Base-by-base conservation (phyloP, 2,113 vertebrate genomes). In the Pangasianodon hypophthalmus region DNA sequence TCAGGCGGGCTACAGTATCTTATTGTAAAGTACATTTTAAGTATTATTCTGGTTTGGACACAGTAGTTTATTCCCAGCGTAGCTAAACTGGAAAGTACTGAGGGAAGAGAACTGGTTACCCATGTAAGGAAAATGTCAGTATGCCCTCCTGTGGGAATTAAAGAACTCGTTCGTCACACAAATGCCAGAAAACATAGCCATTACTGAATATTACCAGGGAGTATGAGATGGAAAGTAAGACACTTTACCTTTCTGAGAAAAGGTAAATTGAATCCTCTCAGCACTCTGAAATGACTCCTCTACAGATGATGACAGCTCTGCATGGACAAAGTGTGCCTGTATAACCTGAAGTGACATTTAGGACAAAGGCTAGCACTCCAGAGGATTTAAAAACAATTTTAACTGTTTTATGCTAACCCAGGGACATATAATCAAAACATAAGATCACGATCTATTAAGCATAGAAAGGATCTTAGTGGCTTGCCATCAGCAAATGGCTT, bases 51-150 rank as follows among this genome's bases (percentile, higher is more conserved):
- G 16, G 14, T 18, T 81, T 81, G 29, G 79, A 9, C 9, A 48
- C 21, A 79, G 46, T 26, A 48, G n/a, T 52, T n/a, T 52, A n/a
- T 80, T 54, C 29, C 79, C 14, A 32, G 4, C 26, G 44, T 89
- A 89, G 79, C 82, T 86, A 54, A 81, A 75, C n/a, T 54, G 44
- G 58, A 60, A 69, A 85, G 37, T 73, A 85, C 24, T 8, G 6
- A 81, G 60, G 71, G 69, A 87, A 87, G 77, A 86, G 77, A 87
- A 90, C 77, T 88, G 89, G 86, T 77, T 83, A 88, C 62, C 77
- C 88, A 81, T 75, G 86, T 85, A 85, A 88, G 73, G 75, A 90
- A 92, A 26, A 90, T 79, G 79, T 88, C 91, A 90, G 86, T 73
- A 89, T 80, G 77, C 29, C 32, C 75, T 85, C 69, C 64, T 32